Base-by-base conservation (phyloP, 2,113 vertebrate genomes). In the Hiodon alosoides region DNA sequence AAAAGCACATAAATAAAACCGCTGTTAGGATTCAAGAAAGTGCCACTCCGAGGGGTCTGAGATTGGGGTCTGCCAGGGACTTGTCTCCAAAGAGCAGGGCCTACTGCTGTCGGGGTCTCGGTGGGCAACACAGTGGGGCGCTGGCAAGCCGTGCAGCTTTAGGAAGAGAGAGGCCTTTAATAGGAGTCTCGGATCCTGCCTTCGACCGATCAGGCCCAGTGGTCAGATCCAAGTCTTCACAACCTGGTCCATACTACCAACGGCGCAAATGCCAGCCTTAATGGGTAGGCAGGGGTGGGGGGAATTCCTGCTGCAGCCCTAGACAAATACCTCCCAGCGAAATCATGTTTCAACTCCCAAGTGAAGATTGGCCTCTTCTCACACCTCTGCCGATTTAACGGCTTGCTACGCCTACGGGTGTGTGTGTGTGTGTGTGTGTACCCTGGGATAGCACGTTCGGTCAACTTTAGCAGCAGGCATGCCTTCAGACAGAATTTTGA, bases 211-310 rank as follows among this genome's bases (percentile, higher is more conserved):
- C 59, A 61, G 7, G 4, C 61, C 9, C 64, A 48, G 64, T 9
- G 11, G 9, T 9, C 62, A 46, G 17, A 8, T 65, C 62, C 77
- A 78, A 80, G 73, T 66, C 72, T 71, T 80, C 79, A 78, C 82
- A 81, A 74, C 81, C 69, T 57, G 51, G 69, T 69, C 53, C 47
- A 86, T 83, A 79, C 73, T 85, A 81, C 83, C 78, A 76, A 82
- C 78, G 84, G 80, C 79, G 83, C 61, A 81, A 84, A 82, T 77
- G 74, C 72, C 78, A 84, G 69, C 13, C 72, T 72, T 77, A 70
- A 74, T 76, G 55, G 64, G 75, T 66, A 67, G 46, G 70, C 60
- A 31, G 31, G 71, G 68, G 67, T 71, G 71, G 77, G 84, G 66
- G 31, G 31, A 31, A 31, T 72, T 72, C 77, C 14, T 7, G 74